Evolutionary conservation across 1,140 invertebrate genomes (phyloP), one percentile per base, ranked within the genome.

Genomic region (Pectinophora gossypiella): DNA sequence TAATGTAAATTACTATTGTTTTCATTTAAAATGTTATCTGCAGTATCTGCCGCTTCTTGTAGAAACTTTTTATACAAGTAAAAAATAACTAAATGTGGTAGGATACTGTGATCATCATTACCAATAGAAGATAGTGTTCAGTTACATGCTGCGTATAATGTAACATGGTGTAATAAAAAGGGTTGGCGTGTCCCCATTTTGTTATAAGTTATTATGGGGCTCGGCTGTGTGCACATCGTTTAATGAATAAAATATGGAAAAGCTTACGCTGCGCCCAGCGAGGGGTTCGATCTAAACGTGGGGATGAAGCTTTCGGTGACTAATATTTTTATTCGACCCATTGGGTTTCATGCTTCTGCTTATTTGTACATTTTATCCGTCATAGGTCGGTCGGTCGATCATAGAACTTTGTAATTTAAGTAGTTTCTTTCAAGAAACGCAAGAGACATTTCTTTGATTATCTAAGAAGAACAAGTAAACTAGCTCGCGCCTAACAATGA

Each of bases 221-320:
- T 59, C 61, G 59, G 63, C 64, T 72, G 66, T 64, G 65, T 76
- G 72, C 66, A 68, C 64, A 64, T 61, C 60, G 57, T 68, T 69
- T 66, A 68, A 67, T 74, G 72, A 71, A 76, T 82, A 68, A 74
- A 79, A 68, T 70, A 78, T 76, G 65, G 56, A 49, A 62, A 62
- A 51, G 54, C 35, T 69, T 59, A 42, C 27, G 36, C 36, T 45
- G 51, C 36, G 40, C 63, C 45, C 63, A 52, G 57, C 54, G 56
- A 64, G 70, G 75, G 75, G 70, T 75, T 67, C 27, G n/a, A 12
- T 32, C n/a, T 9, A 9, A 32, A n/a, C 9, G 27, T 32, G 1
- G 27, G 27, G n/a, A n/a, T n/a, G n/a, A n/a, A n/a, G n/a, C n/a
- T n/a, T n/a, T n/a, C n/a, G n/a, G n/a, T n/a, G n/a, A 32, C 27